Conservation (phyloP, 2,888 invertebrate species). For the Erebia palarica region DNA sequence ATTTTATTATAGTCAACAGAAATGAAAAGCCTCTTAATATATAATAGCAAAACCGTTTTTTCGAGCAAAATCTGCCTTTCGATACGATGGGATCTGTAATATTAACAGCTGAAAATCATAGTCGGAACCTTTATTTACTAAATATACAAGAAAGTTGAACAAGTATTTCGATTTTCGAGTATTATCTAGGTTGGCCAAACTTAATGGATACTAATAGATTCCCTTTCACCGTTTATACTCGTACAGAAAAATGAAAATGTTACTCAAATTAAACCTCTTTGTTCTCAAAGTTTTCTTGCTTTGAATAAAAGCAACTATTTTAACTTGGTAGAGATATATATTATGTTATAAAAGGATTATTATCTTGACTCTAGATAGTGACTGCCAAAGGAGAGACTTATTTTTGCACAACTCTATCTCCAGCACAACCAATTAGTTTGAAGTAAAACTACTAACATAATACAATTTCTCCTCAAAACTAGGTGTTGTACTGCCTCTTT, state of each 20-base stretch:
- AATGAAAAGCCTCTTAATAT: no score
- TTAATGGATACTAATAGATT: slow-evolving; percentile 2
- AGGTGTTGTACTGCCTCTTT: no score
- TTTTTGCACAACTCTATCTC: no score
- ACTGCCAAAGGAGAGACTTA: no score
- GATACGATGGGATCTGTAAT: no score
- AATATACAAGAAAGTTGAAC: not conserved
- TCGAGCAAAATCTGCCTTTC: no score
- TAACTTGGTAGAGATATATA: not conserved
- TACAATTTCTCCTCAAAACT: no score
- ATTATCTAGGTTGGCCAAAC: not conserved
- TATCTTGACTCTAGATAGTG: not conserved
- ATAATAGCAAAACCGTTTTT: no score
- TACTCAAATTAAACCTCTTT: slow-evolving; percentile 3
- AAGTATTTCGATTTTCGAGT: not conserved
- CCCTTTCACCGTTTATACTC: slow-evolving; percentile 3
- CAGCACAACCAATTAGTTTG: no score
- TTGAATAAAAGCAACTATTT: slow-evolving; percentile 11
- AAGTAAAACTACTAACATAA: no score
- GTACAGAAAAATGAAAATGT: slow-evolving; percentile 9
- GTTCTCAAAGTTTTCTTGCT: slow-evolving; percentile 7
- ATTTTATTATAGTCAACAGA: no score
- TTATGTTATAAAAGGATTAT: not conserved
- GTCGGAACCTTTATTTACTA: not conserved
- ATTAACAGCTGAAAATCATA: no score